Base-by-base conservation (phyloP, 2,113 vertebrate species). In the Engraulis encrasicolus region DNA sequence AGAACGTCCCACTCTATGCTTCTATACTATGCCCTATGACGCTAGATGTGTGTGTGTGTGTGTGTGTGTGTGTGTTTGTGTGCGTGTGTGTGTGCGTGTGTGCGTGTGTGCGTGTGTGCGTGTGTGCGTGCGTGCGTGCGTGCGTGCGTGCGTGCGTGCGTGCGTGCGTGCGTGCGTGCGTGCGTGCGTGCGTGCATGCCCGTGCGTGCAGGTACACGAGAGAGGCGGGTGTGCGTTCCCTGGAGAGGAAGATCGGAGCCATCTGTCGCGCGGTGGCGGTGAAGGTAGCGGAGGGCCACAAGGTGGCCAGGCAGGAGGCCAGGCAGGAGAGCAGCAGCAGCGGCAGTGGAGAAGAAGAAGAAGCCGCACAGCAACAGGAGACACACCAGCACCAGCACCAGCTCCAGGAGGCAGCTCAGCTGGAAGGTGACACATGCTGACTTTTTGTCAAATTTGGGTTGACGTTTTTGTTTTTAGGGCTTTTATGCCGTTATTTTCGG, bases 201-300 rank as follows among this genome's bases (percentile, higher is more conserved):
- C 6, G 18, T 52, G 58, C 3, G 17, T 82, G 58, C 85, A 98
- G 98, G 27, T 99, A 99, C 83, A 99, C 97, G 0, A 91, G 97
- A 6, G 98, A 99, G 91, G 98, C 98, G 0, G 98, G 98, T 0
- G 98, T 99, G 15, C 97, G 98, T n/a, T 96, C 98, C 6, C 94
- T 99, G 83, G 98, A 99, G 84, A 95, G 97, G 85, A 98, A 97
- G 90, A 92, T 98, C 5, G 98, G 96, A 27, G 97, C 97, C 2
- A 94, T 99, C 82, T 99, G 98, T 92, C 94, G 98, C 45, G 98
- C 97, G 0, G 98, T 99, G 85, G 98, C 98, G 0, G 97, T 99
- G 50, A 99, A 97, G 84, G 97, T 99, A 6, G 97, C 98, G 0
- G 98, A 99, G 90, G 96, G 96, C 54, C 97, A 96, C 84, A 94